A percentile compares a stretch with the other conserved stretches of the same genome.
Conservation (phyloP, 2,888 invertebrate species). For the Eudemis profundana region DNA sequence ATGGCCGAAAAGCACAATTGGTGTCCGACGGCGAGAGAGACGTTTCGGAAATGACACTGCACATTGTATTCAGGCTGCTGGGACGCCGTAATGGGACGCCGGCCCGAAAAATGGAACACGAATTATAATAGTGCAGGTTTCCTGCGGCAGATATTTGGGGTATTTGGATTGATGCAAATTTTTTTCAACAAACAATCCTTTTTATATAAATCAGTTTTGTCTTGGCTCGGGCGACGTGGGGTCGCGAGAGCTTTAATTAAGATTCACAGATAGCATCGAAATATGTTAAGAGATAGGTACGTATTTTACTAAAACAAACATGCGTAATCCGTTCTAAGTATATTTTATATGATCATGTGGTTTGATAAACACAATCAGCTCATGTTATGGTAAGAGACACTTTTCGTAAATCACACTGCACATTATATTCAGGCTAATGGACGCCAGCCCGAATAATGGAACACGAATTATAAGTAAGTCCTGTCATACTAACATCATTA, state of each 20-base stretch:
- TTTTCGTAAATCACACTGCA: slow-evolving; percentile 33
- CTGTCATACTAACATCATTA: too few relatives aligned
- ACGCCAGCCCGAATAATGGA: slow-evolving; percentile 49
- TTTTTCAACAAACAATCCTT: too few relatives aligned
- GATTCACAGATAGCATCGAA: too few relatives aligned
- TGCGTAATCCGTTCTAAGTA: too few relatives aligned
- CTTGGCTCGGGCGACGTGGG: too few relatives aligned
- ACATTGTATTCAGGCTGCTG: slow-evolving; percentile 23
- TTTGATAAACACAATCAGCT: too few relatives aligned
- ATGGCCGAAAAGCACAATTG: neutral
- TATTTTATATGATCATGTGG: too few relatives aligned
- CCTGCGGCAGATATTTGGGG: neutral
- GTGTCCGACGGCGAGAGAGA: slow-evolving; percentile 19
- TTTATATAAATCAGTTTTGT: too few relatives aligned
- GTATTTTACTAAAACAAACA: too few relatives aligned
- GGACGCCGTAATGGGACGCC: slow-evolving; percentile 29
- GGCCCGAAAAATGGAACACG: slow-evolving; percentile 48
- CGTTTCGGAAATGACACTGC: slow-evolving; percentile 35
- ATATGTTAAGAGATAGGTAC: too few relatives aligned
- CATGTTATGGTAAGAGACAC: slow-evolving; percentile 17
- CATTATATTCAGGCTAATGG: slow-evolving; percentile 20
- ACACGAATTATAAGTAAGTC: slow-evolving; percentile 52
- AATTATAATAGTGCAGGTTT: slow-evolving; percentile 52
- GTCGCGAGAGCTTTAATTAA: too few relatives aligned
- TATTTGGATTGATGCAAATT: slow-evolving; percentile 7